phyloP scores from a whole-genome alignment of 2,113 vertebrate genomes.

The Isichthys henryi region DNA sequence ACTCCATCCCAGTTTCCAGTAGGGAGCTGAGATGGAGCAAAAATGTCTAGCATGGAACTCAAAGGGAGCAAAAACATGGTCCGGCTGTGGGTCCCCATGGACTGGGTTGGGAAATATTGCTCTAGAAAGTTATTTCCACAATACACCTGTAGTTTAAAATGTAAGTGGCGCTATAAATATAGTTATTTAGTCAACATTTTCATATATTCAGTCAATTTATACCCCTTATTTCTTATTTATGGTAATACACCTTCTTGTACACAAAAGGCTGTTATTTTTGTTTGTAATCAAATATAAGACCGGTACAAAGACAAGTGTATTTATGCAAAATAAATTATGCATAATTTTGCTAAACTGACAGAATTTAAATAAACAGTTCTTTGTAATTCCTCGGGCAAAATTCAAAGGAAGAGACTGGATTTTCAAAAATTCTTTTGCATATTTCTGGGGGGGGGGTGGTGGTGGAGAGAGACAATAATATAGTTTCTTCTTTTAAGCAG shows the following conservation, averaged over 20 bases:
- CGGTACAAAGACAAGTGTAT: not conserved
- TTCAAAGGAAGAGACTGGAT: not conserved
- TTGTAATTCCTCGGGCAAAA: not conserved
- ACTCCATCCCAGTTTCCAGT: not conserved
- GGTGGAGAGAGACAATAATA: not conserved
- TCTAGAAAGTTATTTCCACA: slow-evolving; percentile 6
- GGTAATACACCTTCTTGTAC: not conserved
- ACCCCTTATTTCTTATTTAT: not conserved
- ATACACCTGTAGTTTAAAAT: slow-evolving; percentile 4
- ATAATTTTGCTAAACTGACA: slow-evolving; percentile 5
- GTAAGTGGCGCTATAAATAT: not conserved
- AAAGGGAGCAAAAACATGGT: not conserved
- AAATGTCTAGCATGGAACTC: not conserved
- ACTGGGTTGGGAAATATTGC: not conserved
- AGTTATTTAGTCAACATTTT: slow-evolving; percentile 10
- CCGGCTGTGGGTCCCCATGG: not conserved
- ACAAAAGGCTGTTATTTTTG: not conserved
- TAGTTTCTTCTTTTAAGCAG: not conserved
- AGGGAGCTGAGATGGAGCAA: not conserved
- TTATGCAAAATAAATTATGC: slow-evolving; percentile 1
- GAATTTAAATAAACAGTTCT: slow-evolving; percentile 6
- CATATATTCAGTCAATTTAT: not conserved
- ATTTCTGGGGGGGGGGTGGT: not conserved
- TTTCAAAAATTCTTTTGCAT: not conserved
- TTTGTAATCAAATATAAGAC: not conserved